Evolutionary conservation across 2,888 invertebrate genomes (phyloP).

Genomic region (Melanophora roralis): DNA sequence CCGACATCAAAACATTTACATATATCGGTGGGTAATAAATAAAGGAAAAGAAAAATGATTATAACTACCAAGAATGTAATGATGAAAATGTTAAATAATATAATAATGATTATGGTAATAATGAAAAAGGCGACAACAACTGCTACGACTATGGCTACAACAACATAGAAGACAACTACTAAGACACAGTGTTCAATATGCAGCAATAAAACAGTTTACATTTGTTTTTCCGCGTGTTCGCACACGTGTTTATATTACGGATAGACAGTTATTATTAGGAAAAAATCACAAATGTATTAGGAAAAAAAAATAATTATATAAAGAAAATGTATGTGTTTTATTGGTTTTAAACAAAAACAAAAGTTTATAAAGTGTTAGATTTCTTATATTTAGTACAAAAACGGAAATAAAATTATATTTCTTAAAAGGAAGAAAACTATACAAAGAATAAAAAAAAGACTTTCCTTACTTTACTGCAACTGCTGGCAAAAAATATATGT

Average conservation of each 20-base stretch:
- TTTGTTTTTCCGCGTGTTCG: constrained; percentile 78
- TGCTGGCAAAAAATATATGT: constrained; percentile 11
- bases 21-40: not conserved
- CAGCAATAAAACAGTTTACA: constrained; percentile 76
- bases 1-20: constrained; percentile 14
- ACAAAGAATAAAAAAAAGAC: constrained; percentile 39
- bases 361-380: no score
- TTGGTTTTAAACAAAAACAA: no score
- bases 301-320: not conserved
- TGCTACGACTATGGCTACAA: constrained; percentile 14
- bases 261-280: constrained; percentile 59
- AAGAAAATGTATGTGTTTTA: no score
- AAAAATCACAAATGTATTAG: not conserved
- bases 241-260: constrained; percentile 70
- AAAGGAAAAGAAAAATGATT: constrained; percentile 13
- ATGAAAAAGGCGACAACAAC: constrained; percentile 17
- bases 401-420: constrained; percentile 4
- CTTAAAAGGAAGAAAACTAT: constrained; percentile 32
- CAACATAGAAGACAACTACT: constrained; percentile 59
- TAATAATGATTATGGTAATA: constrained; percentile 39
- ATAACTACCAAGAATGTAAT: constrained; percentile 9
- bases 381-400: no score
- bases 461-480: constrained; percentile 9
- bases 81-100: constrained; percentile 35
- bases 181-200: constrained; percentile 57